phyloP scores from a whole-genome alignment of 2,113 vertebrate genomes.

The Cynocephalus volans region DNA sequence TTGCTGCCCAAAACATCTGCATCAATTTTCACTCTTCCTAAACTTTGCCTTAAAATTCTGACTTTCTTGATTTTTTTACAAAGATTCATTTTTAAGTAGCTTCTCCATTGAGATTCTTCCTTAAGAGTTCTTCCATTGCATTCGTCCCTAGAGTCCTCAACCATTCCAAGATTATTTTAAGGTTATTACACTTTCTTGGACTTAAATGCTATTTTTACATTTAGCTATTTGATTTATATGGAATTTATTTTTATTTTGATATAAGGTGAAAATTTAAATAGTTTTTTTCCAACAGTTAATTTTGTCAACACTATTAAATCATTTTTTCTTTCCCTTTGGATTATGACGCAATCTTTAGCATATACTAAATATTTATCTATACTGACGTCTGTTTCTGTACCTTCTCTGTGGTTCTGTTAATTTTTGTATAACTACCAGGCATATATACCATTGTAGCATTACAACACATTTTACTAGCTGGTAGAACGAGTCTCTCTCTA shows the following conservation, averaged over 20 bases:
- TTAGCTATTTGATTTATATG: not conserved
- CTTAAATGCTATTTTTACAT: not conserved
- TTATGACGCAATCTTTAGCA: not conserved
- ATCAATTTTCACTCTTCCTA: conserved; percentile 13
- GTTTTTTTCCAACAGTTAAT: not conserved
- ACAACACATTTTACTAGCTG: not conserved
- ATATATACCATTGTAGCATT: not conserved
- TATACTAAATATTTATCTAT: not conserved
- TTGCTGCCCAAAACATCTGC: not conserved
- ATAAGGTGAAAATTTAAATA: not conserved
- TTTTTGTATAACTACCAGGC: not conserved
- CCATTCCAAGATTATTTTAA: not conserved
- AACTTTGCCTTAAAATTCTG: not conserved
- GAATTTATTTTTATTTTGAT: conserved; percentile 12
- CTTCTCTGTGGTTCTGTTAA: not conserved
- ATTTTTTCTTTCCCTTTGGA: not conserved
- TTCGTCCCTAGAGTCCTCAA: not conserved
- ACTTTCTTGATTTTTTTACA: not conserved
- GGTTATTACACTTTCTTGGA: not conserved
- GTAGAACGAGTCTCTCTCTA: not conserved
- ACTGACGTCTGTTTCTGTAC: not conserved
- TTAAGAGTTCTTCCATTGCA: not conserved
- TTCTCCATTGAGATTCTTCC: not conserved
- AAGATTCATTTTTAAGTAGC: not conserved
- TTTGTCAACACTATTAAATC: not conserved